A percentile compares a stretch with the other conserved stretches of the same genome.
Evolutionary conservation across 2,888 invertebrate genomes (phyloP).

Genomic region (Mylabris sibirica): DNA sequence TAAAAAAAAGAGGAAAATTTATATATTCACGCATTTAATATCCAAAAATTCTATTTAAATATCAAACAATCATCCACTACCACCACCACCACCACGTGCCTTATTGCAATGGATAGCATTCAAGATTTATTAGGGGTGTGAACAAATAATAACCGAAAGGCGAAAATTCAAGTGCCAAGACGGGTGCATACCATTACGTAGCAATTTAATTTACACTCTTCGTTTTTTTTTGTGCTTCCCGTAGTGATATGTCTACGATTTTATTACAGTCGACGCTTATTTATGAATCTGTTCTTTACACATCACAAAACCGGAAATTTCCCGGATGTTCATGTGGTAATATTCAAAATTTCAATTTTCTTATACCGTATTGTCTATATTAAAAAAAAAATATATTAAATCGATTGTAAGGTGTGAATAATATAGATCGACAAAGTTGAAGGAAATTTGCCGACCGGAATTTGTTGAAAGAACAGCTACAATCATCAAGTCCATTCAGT

Average conservation of each 20-base stretch:
- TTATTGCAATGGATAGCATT: neutral
- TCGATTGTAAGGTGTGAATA: too few relatives aligned
- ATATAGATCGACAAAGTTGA: too few relatives aligned
- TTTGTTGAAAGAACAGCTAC: neutral
- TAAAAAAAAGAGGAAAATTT: conserved; percentile 47
- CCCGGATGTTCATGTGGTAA: neutral
- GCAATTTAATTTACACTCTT: conserved; percentile 15
- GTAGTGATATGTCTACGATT: conserved; percentile 15
- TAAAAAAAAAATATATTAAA: neutral
- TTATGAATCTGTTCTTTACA: conserved; percentile 5
- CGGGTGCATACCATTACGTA: conserved; percentile 16
- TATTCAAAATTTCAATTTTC: conserved; percentile 7
- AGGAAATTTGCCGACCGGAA: neutral
- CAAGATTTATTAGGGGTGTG: conserved; percentile 12
- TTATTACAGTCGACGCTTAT: conserved; percentile 12
- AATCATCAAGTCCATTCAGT: neutral
- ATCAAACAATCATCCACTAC: conserved; percentile 20
- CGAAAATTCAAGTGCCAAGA: conserved; percentile 9
- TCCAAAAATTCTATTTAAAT: conserved; percentile 37
- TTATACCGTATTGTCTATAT: neutral
- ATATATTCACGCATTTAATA: conserved; percentile 44
- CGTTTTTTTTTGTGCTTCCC: neutral
- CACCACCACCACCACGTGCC: neutral
- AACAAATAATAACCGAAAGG: conserved; percentile 1
- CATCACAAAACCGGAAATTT: neutral